Conservation (phyloP, 2,888 invertebrate species). For the Athrips mouffetella region DNA sequence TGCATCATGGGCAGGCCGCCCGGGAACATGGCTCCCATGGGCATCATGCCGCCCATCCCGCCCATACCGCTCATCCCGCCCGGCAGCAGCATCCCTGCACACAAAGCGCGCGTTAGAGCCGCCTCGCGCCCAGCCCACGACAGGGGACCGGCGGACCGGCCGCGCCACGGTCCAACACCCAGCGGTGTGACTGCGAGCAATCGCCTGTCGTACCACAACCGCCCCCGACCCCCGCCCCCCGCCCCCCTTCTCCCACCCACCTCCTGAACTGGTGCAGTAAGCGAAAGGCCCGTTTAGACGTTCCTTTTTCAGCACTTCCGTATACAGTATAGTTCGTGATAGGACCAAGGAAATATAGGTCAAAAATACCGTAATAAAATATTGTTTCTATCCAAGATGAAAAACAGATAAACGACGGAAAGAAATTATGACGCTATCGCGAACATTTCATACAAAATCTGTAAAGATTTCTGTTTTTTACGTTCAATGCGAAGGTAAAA, state of each 20-base stretch:
- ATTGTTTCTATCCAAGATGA: too few species aligned
- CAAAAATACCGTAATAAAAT: too few species aligned
- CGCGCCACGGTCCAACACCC: slow-evolving; percentile 61
- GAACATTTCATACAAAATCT: too few species aligned
- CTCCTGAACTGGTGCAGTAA: background rate
- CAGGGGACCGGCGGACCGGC: slow-evolving; percentile 55
- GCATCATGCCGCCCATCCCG: slow-evolving; percentile 69
- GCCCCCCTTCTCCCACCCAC: background rate
- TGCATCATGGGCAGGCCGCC: slow-evolving; percentile 83
- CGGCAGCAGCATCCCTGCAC: slow-evolving; percentile 73
- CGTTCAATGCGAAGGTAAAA: too few species aligned
- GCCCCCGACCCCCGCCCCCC: slow-evolving; percentile 20
- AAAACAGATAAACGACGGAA: too few species aligned
- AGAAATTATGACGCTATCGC: too few species aligned
- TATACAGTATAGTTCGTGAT: too few species aligned
- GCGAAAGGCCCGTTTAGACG: too few species aligned
- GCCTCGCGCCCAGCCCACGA: slow-evolving; percentile 28
- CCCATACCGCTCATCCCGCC: slow-evolving; percentile 75
- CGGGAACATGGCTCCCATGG: slow-evolving; percentile 76
- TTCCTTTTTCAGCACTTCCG: too few species aligned
- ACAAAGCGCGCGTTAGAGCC: slow-evolving; percentile 29
- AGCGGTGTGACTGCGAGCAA: slow-evolving; percentile 63
- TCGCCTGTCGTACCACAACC: slow-evolving; percentile 66
- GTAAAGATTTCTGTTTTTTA: too few species aligned
- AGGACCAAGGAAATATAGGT: too few species aligned